These are phyloP conservation scores for Saccostrea echinata DNA, from an alignment of 1,140 invertebrate genomes.

Conservation along the genomic window DNA sequence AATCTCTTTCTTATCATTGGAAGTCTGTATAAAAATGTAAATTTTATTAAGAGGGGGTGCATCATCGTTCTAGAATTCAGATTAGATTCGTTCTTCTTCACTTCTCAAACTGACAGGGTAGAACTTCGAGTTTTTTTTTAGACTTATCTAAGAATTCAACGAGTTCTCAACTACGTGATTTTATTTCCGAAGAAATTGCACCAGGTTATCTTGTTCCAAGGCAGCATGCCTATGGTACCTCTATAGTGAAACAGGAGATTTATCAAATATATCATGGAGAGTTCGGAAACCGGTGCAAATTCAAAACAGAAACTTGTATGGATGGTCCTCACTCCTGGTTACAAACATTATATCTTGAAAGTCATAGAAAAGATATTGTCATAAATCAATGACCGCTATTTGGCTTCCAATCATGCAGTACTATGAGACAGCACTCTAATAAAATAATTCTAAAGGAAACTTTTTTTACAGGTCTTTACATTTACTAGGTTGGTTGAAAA, in stretches of 20 bases:
- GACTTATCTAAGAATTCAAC: constrained; percentile 34
- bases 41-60: constrained; percentile 27
- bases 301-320: neutral
- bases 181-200: constrained; percentile 10
- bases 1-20: constrained; percentile 3
- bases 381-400: no score
- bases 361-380: no score
- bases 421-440: no score
- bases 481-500: no score
- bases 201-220: neutral
- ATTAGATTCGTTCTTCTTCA: constrained; percentile 13
- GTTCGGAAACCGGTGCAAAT: neutral
- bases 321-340: neutral
- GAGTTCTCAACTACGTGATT: constrained; percentile 18
- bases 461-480: no score
- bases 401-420: no score
- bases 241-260: neutral
- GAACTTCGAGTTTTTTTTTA: neutral
- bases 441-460: no score
- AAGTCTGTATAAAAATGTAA: constrained; percentile 32
- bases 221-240: neutral
- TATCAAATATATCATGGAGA: no score
- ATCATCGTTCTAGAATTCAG: constrained; percentile 23
- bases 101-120: constrained; percentile 20
- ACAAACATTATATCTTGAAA: no score